A percentile compares a stretch with the other conserved stretches of the same genome.
Evolutionary conservation across 2,113 vertebrate species (phyloP).

Genomic region (Xiphorhynchus elegans): DNA sequence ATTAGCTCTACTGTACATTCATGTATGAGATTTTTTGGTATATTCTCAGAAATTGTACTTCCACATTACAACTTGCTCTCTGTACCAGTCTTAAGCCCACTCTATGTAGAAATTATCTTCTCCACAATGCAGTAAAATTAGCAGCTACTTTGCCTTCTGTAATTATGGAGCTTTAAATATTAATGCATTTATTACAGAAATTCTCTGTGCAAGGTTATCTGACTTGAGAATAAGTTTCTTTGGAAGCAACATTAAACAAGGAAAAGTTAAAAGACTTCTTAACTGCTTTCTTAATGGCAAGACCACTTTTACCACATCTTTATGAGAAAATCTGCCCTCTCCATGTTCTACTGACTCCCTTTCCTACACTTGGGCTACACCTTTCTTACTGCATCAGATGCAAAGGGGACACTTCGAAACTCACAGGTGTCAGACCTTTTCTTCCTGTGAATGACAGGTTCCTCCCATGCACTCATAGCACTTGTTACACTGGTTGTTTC

Average conservation of each 20-base stretch:
- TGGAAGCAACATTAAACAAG: neutral
- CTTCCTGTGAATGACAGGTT: neutral
- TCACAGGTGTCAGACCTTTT: neutral
- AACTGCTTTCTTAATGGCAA: neutral
- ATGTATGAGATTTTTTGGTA: neutral
- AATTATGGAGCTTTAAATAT: neutral
- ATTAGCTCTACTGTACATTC: neutral
- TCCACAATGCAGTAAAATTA: neutral
- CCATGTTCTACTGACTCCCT: neutral
- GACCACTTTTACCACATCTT: neutral
- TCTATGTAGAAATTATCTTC: neutral
- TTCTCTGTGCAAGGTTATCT: neutral
- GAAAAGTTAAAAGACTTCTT: neutral
- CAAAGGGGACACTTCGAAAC: neutral
- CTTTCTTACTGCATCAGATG: neutral
- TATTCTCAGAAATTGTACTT: neutral
- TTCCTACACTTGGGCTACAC: neutral
- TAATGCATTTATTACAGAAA: neutral
- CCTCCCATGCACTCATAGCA: neutral
- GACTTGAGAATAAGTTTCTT: neutral
- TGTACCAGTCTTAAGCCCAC: neutral
- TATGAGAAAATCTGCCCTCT: neutral
- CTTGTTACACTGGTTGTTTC: accelerated
- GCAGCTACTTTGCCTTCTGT: neutral
- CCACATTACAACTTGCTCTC: neutral